These are phyloP conservation scores for Diorhabda elongata DNA, from an alignment of 1,140 invertebrate species.

Conservation along the genomic window DNA sequence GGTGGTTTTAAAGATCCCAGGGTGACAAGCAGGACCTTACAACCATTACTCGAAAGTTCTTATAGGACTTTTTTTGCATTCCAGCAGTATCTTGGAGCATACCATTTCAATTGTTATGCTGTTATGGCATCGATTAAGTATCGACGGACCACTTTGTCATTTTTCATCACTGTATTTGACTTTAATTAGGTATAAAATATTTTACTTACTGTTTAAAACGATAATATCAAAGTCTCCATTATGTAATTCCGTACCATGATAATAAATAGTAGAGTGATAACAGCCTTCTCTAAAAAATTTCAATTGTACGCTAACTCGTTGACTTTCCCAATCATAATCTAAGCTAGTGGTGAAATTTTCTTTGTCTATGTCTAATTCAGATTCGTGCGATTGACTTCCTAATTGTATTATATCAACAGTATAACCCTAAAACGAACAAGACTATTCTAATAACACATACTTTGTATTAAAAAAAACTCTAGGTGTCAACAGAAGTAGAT, in stretches of 20 bases:
- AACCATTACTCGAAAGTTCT: too few relatives aligned
- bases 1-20: too few relatives aligned
- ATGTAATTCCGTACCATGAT: conserved; percentile 71
- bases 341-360: conserved; percentile 58
- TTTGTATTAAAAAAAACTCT: too few relatives aligned
- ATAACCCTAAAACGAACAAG: conserved; percentile 51
- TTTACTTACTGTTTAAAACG: conserved; percentile 73
- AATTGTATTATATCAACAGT: conserved; percentile 54
- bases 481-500: too few relatives aligned
- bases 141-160: too few relatives aligned
- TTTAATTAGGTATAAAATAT: too few relatives aligned
- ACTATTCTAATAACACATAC: neutral
- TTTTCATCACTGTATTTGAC: too few relatives aligned
- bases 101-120: too few relatives aligned
- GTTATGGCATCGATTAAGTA: too few relatives aligned
- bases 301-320: conserved; percentile 62
- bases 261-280: conserved; percentile 77
- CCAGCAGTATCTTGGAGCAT: too few relatives aligned
- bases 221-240: conserved; percentile 93
- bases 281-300: conserved; percentile 69
- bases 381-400: conserved; percentile 43
- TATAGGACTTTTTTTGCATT: too few relatives aligned
- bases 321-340: conserved; percentile 61
- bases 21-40: too few relatives aligned
- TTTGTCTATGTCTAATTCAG: conserved; percentile 47